A percentile compares a stretch with the other conserved stretches of the same genome.
Conservation (phyloP, 2,888 invertebrate species). For the Ceratothoa steindachneri region DNA sequence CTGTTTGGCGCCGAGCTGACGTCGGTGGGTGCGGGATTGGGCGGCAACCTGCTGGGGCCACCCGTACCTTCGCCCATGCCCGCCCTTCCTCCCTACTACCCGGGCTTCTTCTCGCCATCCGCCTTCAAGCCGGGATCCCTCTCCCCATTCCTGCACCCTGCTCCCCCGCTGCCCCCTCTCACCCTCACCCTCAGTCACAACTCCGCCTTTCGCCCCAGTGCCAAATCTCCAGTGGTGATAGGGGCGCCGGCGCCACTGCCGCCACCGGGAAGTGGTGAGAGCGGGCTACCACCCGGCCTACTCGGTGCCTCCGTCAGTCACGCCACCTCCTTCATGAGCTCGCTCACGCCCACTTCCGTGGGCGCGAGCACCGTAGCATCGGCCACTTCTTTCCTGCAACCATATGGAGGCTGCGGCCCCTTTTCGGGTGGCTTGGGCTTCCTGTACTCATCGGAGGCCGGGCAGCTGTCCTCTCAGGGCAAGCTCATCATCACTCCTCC, state of each 20-base stretch:
- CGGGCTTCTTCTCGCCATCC: constrained; percentile 35
- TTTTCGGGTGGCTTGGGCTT: background rate
- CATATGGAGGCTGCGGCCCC: background rate
- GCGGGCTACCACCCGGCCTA: background rate
- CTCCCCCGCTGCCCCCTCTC: constrained; percentile 41
- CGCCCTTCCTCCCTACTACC: constrained; percentile 40
- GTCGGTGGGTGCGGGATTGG: background rate
- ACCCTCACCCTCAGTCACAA: constrained; percentile 41
- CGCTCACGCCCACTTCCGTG: background rate
- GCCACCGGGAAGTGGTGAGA: background rate
- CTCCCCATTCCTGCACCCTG: constrained; percentile 32
- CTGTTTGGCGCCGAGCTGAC: constrained; percentile 39
- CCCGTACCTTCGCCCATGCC: constrained; percentile 34
- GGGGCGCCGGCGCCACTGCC: background rate
- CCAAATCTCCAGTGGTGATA: background rate
- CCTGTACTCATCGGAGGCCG: background rate
- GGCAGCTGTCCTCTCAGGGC: background rate
- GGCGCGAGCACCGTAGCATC: background rate
- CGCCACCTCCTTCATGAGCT: background rate
- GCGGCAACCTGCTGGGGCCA: background rate
- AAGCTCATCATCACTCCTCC: background rate
- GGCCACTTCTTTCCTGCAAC: background rate
- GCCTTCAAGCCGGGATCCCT: constrained; percentile 33
- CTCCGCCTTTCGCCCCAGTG: constrained; percentile 43
- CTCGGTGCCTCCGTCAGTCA: background rate